These are phyloP conservation scores for Tetragnatha versicolor DNA, from an alignment of 1,140 invertebrate genomes.

Conservation along the genomic window DNA sequence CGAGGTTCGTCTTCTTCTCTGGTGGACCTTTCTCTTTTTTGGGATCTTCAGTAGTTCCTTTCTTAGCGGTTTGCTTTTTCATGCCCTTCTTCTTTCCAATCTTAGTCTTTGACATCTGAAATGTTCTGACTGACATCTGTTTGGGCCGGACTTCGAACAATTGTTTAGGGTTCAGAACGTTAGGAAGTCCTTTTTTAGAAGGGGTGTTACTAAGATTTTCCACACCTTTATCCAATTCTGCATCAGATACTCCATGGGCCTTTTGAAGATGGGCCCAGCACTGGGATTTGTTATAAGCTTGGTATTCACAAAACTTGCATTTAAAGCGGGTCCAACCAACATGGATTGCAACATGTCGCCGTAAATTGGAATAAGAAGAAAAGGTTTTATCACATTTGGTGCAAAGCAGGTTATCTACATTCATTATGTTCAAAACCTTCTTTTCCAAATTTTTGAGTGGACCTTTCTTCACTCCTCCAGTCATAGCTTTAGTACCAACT, in stretches of 20 bases:
- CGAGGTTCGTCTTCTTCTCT: neutral
- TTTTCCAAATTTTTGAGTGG: conserved; percentile 44
- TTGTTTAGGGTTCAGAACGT: neutral
- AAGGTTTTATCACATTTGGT: conserved; percentile 62
- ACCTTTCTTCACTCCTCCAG: neutral
- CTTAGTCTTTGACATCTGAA: neutral
- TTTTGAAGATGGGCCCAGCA: conserved; percentile 61
- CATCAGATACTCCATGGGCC: conserved; percentile 56
- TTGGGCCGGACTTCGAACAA: neutral
- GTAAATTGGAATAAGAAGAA: conserved; percentile 62
- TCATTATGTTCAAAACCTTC: conserved; percentile 59
- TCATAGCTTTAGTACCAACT: conserved; percentile 11
- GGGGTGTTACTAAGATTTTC: neutral
- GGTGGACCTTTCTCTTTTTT: conserved; percentile 10
- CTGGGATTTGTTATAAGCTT: conserved; percentile 63
- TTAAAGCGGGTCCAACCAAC: conserved; percentile 65
- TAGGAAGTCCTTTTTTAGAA: neutral
- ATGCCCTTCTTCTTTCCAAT: neutral
- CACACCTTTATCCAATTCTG: conserved; percentile 33
- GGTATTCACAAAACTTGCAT: conserved; percentile 64
- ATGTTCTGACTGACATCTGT: neutral
- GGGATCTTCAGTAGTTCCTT: neutral
- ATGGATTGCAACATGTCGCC: conserved; percentile 64
- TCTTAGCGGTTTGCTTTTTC: neutral
- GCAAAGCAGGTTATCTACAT: conserved; percentile 61